Evolutionary conservation across 2,888 invertebrate species (phyloP), one percentile per base, ranked within the genome.

Genomic region (Polyploca ridens): DNA sequence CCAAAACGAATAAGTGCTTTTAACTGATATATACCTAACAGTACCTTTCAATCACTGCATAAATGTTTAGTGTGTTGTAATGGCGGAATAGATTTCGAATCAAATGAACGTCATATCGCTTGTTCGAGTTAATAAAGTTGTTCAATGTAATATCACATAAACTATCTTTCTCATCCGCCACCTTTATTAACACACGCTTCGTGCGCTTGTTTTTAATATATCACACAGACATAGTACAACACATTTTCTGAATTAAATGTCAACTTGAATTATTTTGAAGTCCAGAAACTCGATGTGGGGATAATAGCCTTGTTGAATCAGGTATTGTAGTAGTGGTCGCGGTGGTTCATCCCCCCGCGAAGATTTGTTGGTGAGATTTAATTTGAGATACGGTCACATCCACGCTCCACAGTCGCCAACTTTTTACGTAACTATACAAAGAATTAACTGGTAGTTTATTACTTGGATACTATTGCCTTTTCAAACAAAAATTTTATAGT

Each of bases 361-460:
- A 91, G 91, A 93, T 91, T 91, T 91, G 90, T 91, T 89, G 89
- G 88, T 84, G 81, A 92, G 91, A 92, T 93, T 92, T 93, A 92
- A 93, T 93, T 91, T 92, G 89, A 93, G 92, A 92, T 93, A 91
- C 88, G 90, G 90, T 86, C 89, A 85, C 86, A 87, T 85, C 84
- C 88, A 87, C 88, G 86, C 85, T 80, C 81, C 78, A 80, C 76
- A 87, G 86, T 87, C 88, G 88, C 88, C 89, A 89, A 89, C 81
- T 90, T 91, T 91, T 90, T 90, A 87, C 84, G 81, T 85, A 82
- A 78, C 79, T 74, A 76, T 77, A 79, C 80, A 73, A 80, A 75
- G 81, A 87, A 89, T 89, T 89, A 89, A 84, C 85, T 79, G 77
- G 83, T 76, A 87, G 87, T 89, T 84, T 85, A 77, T 76, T 78